Evolutionary conservation across 2,113 vertebrate species (phyloP), one percentile per base, ranked within the genome.

Genomic region (Cathartes aura): DNA sequence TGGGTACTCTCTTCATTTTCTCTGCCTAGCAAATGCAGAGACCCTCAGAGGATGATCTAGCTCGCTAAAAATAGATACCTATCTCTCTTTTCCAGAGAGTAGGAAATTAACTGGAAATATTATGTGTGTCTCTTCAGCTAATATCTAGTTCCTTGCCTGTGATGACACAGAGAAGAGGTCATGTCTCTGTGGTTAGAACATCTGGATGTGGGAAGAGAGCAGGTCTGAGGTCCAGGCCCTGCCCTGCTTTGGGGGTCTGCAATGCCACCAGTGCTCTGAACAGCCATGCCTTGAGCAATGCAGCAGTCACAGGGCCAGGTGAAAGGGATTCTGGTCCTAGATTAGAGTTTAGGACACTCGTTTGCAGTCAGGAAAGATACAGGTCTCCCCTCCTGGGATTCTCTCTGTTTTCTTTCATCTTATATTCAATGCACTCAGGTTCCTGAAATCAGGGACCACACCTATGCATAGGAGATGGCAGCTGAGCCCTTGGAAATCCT

Each of bases 321-420:
- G 22, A 76, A 67, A 30, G 48, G 26, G 8, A 38, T 1, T 16
- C 27, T 48, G 15, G 19, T 45, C 40, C 62, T 68, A 18, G 6
- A 42, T 29, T 29, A 50, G 15, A 18, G 11, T 34, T 93, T 34
- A 67, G 7, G 30, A 12, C 34, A 27, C 8, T 42, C 5, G 12
- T 58, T 93, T 60, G 48, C 11, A 17, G 5, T 47, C 40, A 36
- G 13, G 26, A 68, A 58, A 52, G 21, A 16, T 14, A 55, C 23
- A 23, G 0, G 1, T 45, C 12, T 81, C 8, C 1, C 8, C 8
- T 82, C 5, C 26, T 18, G 11, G 15, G 11, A n/a, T 67, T 30
- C 38, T 67, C 1, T 11, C 7, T 34, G 10, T 47, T 90, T 64
- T 62, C 16, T 45, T 73, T 56, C 8, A n/a, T 22, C 11, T 62